Evolutionary conservation across 2,113 vertebrate genomes (phyloP).

Genomic region (Condylura cristata): DNA sequence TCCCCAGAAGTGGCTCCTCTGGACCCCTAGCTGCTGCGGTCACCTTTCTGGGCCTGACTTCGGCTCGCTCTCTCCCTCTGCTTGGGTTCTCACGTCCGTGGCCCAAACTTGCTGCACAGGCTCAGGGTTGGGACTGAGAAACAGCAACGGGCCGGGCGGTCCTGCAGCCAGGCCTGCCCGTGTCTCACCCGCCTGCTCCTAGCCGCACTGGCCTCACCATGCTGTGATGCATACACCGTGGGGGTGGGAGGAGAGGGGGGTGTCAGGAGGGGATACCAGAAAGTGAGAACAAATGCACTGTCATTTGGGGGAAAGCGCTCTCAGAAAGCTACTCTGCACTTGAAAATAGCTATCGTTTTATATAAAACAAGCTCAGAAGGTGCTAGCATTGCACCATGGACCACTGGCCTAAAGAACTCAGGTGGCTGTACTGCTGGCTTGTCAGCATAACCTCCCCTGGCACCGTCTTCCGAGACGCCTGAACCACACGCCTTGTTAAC

Average conservation of each 20-base stretch:
- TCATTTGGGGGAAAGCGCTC: conserved; percentile 70
- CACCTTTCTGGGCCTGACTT: too few relatives aligned
- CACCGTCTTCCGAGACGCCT: not conserved
- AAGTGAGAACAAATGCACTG: not conserved
- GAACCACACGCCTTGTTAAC: not conserved
- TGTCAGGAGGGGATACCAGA: not conserved
- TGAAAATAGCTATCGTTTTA: conserved; percentile 71
- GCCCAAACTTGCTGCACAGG: too few relatives aligned
- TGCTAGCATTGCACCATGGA: conserved; percentile 16
- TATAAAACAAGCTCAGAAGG: conserved; percentile 62
- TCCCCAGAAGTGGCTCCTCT: not conserved
- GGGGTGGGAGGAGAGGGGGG: not conserved
- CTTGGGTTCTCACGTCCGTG: not conserved
- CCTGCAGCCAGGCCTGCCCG: rapidly evolving
- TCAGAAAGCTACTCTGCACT: conserved; percentile 69
- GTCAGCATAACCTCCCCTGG: not conserved
- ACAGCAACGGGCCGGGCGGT: not conserved
- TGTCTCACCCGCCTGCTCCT: not conserved
- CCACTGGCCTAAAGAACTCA: not conserved
- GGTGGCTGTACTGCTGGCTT: not conserved
- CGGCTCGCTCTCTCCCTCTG: not conserved
- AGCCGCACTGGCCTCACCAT: rapidly evolving
- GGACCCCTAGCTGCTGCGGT: not conserved
- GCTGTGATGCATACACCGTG: not conserved
- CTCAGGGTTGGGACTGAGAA: not conserved